Percentiles rank a stretch among this genome's conserved stretches.
Conservation (phyloP, 2,113 vertebrate species). For the Mungos mungo region DNA sequence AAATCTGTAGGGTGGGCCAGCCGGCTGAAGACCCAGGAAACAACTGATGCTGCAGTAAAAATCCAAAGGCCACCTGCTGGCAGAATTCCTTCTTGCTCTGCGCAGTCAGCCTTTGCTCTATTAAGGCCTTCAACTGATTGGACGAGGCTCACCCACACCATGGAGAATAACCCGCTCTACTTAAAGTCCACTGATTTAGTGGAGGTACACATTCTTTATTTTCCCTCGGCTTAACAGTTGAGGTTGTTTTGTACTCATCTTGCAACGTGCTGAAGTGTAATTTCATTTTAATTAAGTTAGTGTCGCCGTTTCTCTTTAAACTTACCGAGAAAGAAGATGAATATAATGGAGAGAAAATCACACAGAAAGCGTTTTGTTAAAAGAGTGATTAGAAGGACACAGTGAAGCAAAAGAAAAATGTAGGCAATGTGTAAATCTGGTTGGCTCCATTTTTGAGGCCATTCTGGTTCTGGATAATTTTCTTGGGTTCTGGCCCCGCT, state of each 20-base stretch:
- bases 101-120: neutral
- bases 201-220: neutral
- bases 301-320: neutral
- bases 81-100: neutral
- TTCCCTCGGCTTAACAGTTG: neutral
- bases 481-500: neutral
- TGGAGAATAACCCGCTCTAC: neutral
- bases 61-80: neutral
- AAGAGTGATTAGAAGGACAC: neutral
- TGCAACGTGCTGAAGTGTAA: neutral
- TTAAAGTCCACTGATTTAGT: neutral
- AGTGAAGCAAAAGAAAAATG: neutral
- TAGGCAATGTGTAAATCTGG: rapidly evolving
- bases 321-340: neutral
- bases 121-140: neutral
- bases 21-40: neutral
- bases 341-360: neutral
- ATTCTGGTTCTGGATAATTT: neutral
- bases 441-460: neutral
- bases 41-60: neutral
- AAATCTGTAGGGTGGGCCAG: neutral
- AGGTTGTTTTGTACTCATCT: neutral
- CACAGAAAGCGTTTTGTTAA: neutral
- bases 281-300: neutral
- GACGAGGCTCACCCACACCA: neutral